A percentile compares a stretch with the other conserved stretches of the same genome.
Conservation (phyloP, 1,140 invertebrate species). For the Conus betulinus region DNA sequence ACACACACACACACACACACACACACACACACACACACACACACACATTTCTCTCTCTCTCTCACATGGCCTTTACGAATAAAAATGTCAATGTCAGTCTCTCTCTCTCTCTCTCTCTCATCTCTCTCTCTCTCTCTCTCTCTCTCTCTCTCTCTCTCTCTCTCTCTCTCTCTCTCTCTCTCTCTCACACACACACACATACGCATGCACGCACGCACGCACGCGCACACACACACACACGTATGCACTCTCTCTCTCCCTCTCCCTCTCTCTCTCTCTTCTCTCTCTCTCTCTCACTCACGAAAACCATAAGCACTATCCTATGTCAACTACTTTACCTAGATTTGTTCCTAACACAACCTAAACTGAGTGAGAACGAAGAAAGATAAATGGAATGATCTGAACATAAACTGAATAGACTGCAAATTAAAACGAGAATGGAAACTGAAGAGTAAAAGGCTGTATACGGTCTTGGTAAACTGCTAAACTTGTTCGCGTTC, state of each 20-base stretch:
- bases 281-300: too few relatives aligned
- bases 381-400: neutral
- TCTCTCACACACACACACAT: neutral
- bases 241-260: too few relatives aligned
- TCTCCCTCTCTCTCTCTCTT: too few relatives aligned
- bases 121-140: too few relatives aligned
- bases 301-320: neutral
- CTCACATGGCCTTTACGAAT: too few relatives aligned
- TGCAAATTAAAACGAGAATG: neutral
- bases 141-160: neutral
- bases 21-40: neutral
- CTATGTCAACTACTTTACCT: too few relatives aligned
- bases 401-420: neutral
- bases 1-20: neutral
- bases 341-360: too few relatives aligned
- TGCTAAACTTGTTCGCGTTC: too few relatives aligned
- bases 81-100: too few relatives aligned
- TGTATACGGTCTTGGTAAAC: too few relatives aligned
- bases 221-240: neutral
- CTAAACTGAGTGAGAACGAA: neutral
- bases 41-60: too few relatives aligned
- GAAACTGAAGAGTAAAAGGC: neutral
- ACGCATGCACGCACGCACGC: neutral
- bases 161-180: neutral
- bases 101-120: too few relatives aligned